These are phyloP conservation scores for Chitala chitala DNA, from an alignment of 2,113 vertebrate species.

Conservation along the genomic window DNA sequence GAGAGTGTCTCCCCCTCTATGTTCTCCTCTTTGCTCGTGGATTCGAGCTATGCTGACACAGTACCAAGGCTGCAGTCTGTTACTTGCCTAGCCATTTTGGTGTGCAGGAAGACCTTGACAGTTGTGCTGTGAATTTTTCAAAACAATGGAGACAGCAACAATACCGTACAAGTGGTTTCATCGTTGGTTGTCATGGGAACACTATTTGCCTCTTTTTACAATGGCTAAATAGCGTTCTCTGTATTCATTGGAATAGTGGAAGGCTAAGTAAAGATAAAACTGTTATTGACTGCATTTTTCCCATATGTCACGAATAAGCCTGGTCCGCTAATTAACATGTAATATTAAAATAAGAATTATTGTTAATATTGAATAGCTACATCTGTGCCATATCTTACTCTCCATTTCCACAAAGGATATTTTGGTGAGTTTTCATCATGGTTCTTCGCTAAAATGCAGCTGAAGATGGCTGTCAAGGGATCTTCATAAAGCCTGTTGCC, in stretches of 20 bases:
- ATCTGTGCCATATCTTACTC: background rate
- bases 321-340: background rate
- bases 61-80: background rate
- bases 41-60: background rate
- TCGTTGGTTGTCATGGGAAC: background rate
- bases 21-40: background rate
- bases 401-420: background rate
- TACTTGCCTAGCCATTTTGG: background rate
- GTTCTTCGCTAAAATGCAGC: background rate
- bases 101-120: background rate
- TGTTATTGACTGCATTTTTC: background rate
- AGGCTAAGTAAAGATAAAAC: background rate
- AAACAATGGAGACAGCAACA: background rate
- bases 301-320: background rate
- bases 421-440: background rate
- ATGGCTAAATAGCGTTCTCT: background rate
- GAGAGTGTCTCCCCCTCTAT: constrained; percentile 35
- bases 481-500: constrained; percentile 42
- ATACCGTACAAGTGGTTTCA: background rate
- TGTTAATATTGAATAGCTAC: background rate
- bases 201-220: background rate
- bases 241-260: background rate
- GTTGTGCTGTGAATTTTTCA: background rate
- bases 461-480: background rate
- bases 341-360: constrained; percentile 21